Evolutionary conservation across 2,888 invertebrate species (phyloP).

Genomic region (Pardosa pseudoannulata): DNA sequence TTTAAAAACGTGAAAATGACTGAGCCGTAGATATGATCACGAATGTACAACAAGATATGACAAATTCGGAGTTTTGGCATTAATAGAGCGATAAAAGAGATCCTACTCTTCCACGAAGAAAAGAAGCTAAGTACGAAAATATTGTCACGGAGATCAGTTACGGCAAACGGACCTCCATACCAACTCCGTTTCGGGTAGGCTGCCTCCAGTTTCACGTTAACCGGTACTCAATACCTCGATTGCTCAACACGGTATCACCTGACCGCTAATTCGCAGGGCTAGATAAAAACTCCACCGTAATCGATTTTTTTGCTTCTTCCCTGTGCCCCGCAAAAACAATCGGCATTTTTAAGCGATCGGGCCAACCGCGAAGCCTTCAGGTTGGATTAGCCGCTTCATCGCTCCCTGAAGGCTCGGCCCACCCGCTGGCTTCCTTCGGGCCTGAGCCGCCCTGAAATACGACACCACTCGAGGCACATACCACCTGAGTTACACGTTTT

Average conservation of each 20-base stretch:
- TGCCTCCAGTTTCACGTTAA: neutral
- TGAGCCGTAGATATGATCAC: too few relatives aligned
- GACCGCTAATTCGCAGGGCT: neutral
- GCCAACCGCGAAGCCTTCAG: conserved; percentile 57
- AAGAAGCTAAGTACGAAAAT: too few relatives aligned
- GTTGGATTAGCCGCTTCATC: conserved; percentile 40
- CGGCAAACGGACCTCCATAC: too few relatives aligned
- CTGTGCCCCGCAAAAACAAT: conserved; percentile 36
- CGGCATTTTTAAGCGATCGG: conserved; percentile 60
- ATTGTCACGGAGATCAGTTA: too few relatives aligned
- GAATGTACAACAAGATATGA: too few relatives aligned
- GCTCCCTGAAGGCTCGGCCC: conserved; percentile 37
- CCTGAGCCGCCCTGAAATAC: conserved; percentile 60
- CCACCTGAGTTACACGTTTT: conserved; percentile 68
- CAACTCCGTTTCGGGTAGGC: too few relatives aligned
- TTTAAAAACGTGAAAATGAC: too few relatives aligned
- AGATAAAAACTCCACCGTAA: neutral
- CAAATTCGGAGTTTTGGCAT: too few relatives aligned
- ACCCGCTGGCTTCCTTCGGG: conserved; percentile 57
- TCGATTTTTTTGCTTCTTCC: neutral
- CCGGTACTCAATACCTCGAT: neutral
- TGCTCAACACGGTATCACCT: neutral
- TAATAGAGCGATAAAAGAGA: too few relatives aligned
- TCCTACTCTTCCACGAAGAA: too few relatives aligned
- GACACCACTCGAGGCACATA: conserved; percentile 42